Percentiles rank a stretch among this genome's conserved stretches.
These are phyloP conservation scores for Octodon degus DNA, from an alignment of 2,113 vertebrate species.

Conservation along the genomic window DNA sequence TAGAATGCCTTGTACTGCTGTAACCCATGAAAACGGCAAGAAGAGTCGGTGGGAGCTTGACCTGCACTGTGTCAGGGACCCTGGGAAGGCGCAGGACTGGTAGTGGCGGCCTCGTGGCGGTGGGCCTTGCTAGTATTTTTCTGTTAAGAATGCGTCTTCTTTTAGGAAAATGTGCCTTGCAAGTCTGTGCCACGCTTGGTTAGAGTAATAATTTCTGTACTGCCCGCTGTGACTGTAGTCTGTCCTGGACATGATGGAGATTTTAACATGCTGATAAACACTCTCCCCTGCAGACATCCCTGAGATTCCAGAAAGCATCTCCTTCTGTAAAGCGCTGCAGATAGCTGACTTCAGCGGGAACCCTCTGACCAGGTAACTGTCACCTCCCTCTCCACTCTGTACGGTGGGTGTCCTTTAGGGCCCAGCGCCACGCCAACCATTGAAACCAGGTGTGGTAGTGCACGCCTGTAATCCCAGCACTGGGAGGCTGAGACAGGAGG, in stretches of 20 bases:
- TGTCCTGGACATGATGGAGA: conserved; percentile 25
- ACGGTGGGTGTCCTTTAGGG: neutral
- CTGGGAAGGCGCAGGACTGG: neutral
- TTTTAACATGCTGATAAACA: conserved; percentile 29
- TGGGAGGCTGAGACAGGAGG: no score
- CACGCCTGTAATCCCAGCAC: no score
- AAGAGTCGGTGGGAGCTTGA: neutral
- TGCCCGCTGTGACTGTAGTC: conserved; percentile 34
- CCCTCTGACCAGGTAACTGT: conserved; percentile 94
- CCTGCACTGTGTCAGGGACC: neutral
- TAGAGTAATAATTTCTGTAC: neutral
- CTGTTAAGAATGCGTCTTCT: neutral
- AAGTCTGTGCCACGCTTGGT: neutral
- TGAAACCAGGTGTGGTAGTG: no score
- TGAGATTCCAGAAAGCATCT: conserved; percentile 99
- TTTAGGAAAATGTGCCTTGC: neutral
- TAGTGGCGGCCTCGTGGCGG: neutral
- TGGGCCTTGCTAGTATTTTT: conserved; percentile 9
- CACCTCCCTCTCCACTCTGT: neutral
- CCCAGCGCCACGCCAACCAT: neutral
- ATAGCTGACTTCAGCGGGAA: conserved; percentile 99
- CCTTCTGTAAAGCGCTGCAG: conserved; percentile 97
- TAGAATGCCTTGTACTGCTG: neutral
- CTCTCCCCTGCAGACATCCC: conserved; percentile 91
- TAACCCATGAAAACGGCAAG: neutral